Evolutionary conservation across 1,140 invertebrate genomes (phyloP).

Genomic region (Cardiocondyla obscurior): DNA sequence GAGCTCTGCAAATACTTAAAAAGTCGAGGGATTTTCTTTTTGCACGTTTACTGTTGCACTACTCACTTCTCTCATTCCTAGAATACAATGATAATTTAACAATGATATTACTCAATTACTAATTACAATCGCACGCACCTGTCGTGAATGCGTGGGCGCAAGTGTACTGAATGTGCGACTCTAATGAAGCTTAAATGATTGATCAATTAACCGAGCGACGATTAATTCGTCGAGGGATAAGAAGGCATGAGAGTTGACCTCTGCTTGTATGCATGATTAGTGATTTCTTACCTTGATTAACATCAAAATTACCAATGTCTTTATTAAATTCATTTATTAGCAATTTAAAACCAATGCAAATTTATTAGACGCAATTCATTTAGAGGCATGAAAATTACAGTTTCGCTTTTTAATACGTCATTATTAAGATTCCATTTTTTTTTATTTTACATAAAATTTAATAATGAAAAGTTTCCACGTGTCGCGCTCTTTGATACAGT

Average conservation of each 20-base stretch:
- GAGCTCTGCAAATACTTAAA: too few relatives aligned
- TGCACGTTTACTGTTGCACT: background rate
- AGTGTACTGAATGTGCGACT: background rate
- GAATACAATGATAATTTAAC: background rate
- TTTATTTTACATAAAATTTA: too few relatives aligned
- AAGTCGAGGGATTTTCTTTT: background rate
- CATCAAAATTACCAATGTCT: background rate
- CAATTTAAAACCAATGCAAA: background rate
- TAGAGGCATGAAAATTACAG: background rate
- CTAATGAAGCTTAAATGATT: slow-evolving; percentile 9
- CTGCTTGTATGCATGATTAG: background rate
- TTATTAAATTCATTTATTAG: background rate
- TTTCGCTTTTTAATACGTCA: too few relatives aligned
- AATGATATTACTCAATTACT: background rate
- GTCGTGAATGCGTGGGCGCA: slow-evolving; percentile 2
- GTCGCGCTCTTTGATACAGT: too few relatives aligned
- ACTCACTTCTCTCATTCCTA: background rate
- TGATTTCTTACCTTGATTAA: background rate
- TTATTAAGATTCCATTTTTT: too few relatives aligned
- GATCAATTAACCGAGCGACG: slow-evolving; percentile 1
- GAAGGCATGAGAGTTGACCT: background rate
- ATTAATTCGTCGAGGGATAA: background rate
- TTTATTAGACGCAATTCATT: background rate
- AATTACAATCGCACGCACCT: background rate
- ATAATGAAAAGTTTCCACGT: too few relatives aligned